These are phyloP conservation scores for Helicoverpa zea DNA, from an alignment of 1,140 invertebrate species.

Conservation along the genomic window DNA sequence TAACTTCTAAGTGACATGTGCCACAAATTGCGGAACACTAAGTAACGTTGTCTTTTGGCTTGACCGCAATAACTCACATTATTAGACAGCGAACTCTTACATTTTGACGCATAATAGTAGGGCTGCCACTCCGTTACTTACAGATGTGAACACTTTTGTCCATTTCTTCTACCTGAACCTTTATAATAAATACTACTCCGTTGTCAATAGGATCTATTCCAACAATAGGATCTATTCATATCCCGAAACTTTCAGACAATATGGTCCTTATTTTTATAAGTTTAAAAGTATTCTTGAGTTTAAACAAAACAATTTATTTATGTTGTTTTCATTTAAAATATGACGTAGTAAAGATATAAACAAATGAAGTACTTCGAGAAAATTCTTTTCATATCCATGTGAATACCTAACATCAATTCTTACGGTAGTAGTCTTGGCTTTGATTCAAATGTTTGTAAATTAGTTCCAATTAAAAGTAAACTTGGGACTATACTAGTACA, in stretches of 20 bases:
- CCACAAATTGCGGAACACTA: constrained; percentile 3
- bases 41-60: constrained; percentile 24
- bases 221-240: too few species aligned
- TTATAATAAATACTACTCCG: too few species aligned
- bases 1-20: not conserved
- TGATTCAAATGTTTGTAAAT: constrained; percentile 4
- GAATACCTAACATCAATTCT: not conserved
- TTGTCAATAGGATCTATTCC: too few species aligned
- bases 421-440: constrained; percentile 3
- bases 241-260: too few species aligned
- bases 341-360: not conserved
- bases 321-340: too few species aligned
- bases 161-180: not conserved
- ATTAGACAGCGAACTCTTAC: not conserved
- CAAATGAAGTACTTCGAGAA: not conserved
- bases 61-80: constrained; percentile 8
- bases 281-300: too few species aligned
- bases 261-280: too few species aligned
- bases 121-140: not conserved
- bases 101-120: constrained; percentile 6
- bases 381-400: too few species aligned
- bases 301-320: too few species aligned
- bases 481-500: constrained; percentile 26
- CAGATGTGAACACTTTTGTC: not conserved
- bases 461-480: constrained; percentile 16